Base-by-base conservation (phyloP, 2,888 invertebrate genomes). In the Schizaphis graminum region DNA sequence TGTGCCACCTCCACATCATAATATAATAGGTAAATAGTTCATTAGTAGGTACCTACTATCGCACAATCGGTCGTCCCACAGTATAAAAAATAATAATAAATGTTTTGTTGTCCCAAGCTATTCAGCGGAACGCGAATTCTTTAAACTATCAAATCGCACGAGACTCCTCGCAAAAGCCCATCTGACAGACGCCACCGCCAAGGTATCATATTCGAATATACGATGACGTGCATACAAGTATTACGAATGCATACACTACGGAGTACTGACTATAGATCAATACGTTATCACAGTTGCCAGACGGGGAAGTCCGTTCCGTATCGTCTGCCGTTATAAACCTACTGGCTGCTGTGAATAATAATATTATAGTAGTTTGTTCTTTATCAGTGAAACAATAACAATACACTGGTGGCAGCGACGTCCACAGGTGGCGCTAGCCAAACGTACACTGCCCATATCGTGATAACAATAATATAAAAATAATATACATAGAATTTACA, bases 401-500 rank as follows among this genome's bases (percentile, higher is more conserved):
- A 77, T n/a, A 91, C 67, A 86, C 13, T 47, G 86, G 47, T 86
- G 47, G 86, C 16, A 28, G 28, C 21, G n/a, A 92, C 86, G 86
- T 88, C 87, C 67, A 92, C 92, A 92, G 67, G 92, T 92, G 92
- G 92, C 88, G 92, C 92, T 67, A 92, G 88, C 35, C 53, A 56
- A 91, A 91, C 91, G 49, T 41, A 21, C 87, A 53, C 87, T 53
- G 87, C 21, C 53, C n/a, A 44, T 44, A 13, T 85, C 85, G 44
- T 85, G 44, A 85, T 44, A 41, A 44, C 85, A 85, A 28, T 26
- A 41, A 53, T 26, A 49, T 53, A n/a, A 84, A 35, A n/a, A 11
- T 21, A 53, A 53, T 53, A 53, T 53, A 21, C 21, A 21, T 53
- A 53, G 53, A 53, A 53, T 67, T n/a, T 77, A 77, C 77, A 77